These are phyloP conservation scores for Morus bassanus DNA, from an alignment of 2,797 vertebrate species.

Conservation along the genomic window DNA sequence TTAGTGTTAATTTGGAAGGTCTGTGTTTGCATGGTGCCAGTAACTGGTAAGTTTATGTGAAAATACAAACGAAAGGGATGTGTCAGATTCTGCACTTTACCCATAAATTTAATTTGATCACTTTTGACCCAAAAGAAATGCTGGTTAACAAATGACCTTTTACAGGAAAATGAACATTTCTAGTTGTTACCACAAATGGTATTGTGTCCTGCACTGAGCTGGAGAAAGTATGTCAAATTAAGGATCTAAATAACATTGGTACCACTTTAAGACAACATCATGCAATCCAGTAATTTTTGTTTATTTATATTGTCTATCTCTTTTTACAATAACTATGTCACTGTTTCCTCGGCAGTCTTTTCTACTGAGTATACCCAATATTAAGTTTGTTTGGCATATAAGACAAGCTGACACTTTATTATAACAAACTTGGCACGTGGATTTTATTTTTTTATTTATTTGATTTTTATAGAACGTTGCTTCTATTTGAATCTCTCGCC, in stretches of 20 bases:
- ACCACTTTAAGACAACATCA: neutral
- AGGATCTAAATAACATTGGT: neutral
- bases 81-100: neutral
- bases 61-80: slow-evolving; percentile 5
- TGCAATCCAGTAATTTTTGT: neutral
- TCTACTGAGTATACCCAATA: slow-evolving; percentile 11
- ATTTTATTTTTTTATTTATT: slow-evolving; percentile 65
- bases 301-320: neutral
- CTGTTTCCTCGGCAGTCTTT: neutral
- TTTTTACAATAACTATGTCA: neutral
- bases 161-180: neutral
- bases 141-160: neutral
- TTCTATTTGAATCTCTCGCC: slow-evolving; percentile 11
- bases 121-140: neutral
- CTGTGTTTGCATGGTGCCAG: slow-evolving; percentile 34
- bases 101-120: neutral
- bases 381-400: slow-evolving; percentile 8
- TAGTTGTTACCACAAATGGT: neutral
- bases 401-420: slow-evolving; percentile 65
- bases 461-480: neutral
- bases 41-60: neutral
- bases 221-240: neutral
- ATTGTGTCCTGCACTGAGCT: neutral
- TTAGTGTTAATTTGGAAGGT: slow-evolving; percentile 7
- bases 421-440: slow-evolving; percentile 48